Evolutionary conservation across 2,113 vertebrate species (phyloP).

Genomic region (Perca fluviatilis): DNA sequence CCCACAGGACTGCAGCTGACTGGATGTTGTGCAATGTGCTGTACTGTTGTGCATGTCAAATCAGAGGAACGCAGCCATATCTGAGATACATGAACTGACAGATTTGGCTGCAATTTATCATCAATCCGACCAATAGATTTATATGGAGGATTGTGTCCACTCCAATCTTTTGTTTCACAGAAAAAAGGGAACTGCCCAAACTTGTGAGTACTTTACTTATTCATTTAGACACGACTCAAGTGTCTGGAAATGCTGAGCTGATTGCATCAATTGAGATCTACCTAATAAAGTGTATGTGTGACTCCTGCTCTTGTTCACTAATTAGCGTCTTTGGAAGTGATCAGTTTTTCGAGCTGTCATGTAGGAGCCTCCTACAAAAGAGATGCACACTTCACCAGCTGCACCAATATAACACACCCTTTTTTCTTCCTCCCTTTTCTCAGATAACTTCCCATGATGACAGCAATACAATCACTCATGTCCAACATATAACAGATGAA

Average conservation of each 20-base stretch:
- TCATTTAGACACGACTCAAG: constrained; percentile 8
- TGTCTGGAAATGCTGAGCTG: not conserved
- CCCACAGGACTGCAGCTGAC: constrained; percentile 47
- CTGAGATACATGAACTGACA: constrained; percentile 32
- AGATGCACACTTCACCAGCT: not conserved
- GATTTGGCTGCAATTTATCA: constrained; percentile 30
- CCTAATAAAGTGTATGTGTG: not conserved
- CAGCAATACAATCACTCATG: constrained; percentile 36
- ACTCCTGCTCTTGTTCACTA: not conserved
- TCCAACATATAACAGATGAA: constrained; percentile 28
- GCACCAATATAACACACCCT: constrained; percentile 12
- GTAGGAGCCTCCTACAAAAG: not conserved
- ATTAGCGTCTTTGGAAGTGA: constrained; percentile 1
- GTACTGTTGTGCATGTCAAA: constrained; percentile 4
- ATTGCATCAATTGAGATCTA: not conserved
- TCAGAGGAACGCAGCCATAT: constrained; percentile 23
- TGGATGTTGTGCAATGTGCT: constrained; percentile 34
- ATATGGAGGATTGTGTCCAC: not conserved
- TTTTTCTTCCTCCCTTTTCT: constrained; percentile 18
- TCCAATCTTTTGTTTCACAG: not conserved
- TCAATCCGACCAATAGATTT: constrained; percentile 16
- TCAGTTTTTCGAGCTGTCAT: not conserved
- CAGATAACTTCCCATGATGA: constrained; percentile 38
- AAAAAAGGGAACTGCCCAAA: not conserved
- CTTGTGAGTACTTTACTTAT: not conserved